Evolutionary conservation across 2,888 invertebrate species (phyloP).

Genomic region (Hypomecis atomaria): DNA sequence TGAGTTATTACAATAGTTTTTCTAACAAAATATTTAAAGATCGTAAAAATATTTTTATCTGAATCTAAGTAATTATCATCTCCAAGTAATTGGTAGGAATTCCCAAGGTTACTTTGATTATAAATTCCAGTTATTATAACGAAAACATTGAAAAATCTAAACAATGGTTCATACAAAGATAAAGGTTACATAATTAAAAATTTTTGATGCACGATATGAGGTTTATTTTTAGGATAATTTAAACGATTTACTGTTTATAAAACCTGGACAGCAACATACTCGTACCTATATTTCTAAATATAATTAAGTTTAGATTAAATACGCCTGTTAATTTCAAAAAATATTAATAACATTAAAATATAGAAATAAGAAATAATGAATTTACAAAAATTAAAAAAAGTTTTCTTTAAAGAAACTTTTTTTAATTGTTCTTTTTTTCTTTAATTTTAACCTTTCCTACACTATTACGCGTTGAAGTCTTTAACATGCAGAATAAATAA

Average conservation of each 20-base stretch:
- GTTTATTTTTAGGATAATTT: constrained; percentile 1
- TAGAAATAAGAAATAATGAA: no score
- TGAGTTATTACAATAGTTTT: neutral
- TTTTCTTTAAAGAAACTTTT: no score
- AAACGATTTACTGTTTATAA: neutral
- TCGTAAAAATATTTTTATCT: constrained; percentile 2
- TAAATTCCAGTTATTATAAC: constrained; percentile 13
- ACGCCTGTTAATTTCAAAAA: no score
- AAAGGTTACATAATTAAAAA: constrained; percentile 16
- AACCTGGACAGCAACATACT: no score
- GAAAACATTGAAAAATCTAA: constrained; percentile 18
- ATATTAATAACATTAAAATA: no score
- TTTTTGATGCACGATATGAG: constrained; percentile 16
- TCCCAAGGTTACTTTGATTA: constrained; percentile 14
- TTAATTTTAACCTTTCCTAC: no score
- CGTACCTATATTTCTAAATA: no score
- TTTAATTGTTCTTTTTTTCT: no score
- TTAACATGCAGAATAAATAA: no score
- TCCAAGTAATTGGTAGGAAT: constrained; percentile 10
- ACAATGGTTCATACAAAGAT: constrained; percentile 23
- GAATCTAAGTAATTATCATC: neutral
- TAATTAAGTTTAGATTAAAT: no score
- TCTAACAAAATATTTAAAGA: neutral
- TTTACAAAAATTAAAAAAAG: no score
- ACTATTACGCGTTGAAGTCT: no score